These are phyloP conservation scores for Ursus arctos DNA, from an alignment of 2,113 vertebrate genomes.

Conservation along the genomic window DNA sequence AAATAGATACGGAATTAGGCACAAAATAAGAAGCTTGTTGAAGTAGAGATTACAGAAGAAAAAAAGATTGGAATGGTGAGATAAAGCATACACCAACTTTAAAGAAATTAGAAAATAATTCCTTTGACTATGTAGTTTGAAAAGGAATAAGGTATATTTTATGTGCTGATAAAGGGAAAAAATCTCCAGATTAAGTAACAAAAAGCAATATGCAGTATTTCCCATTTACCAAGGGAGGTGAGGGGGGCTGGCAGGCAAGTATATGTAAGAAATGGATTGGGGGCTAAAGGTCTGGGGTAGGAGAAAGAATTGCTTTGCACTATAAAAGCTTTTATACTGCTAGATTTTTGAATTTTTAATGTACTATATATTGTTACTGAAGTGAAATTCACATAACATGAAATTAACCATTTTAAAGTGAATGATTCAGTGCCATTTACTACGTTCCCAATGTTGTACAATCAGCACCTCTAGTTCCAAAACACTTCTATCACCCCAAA, in stretches of 20 bases:
- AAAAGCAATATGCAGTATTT: background rate
- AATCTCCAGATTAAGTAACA: background rate
- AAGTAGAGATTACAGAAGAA: background rate
- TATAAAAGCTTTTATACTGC: fast-evolving
- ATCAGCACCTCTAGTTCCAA: background rate
- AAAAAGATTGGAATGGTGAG: background rate
- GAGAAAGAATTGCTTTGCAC: background rate
- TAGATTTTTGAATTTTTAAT: background rate
- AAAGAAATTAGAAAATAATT: background rate
- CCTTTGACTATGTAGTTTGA: background rate
- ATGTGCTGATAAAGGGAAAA: background rate
- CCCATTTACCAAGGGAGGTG: background rate
- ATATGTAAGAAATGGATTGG: fast-evolving
- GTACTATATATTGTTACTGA: background rate
- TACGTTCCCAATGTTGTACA: background rate
- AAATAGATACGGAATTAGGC: background rate
- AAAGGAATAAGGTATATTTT: background rate
- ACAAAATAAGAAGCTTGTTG: background rate
- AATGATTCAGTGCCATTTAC: no score
- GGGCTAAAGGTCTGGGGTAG: background rate
- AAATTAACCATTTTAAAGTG: background rate
- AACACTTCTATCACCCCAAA: background rate
- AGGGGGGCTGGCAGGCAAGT: fast-evolving
- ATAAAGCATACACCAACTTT: background rate
- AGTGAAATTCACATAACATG: background rate